Base-by-base conservation (phyloP, 2,888 invertebrate species). In the Drosophila borborema region DNA sequence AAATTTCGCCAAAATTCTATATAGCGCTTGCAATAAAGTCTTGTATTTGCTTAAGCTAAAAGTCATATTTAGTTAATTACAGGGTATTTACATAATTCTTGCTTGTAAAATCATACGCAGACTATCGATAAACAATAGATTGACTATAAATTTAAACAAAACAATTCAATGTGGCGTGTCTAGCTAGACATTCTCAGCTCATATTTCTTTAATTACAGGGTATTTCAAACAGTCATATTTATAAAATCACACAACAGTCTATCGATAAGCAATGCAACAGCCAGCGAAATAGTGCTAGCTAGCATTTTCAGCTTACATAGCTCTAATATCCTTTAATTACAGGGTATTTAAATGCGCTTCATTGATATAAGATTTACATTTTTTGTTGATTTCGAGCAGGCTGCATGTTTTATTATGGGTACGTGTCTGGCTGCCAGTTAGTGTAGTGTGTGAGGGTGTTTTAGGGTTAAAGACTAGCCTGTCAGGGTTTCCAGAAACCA, bases 331-430 rank as follows among this genome's bases (percentile, higher is more conserved):
- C 3, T 8, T 8, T n/a, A 41, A 8, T 41, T 41, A 38, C 20
- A 62, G 62, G 54, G 67, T 67, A 72, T 63, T 49, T 49, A 34
- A 14, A 49, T 38, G 59, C 48, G n/a, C 16, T 10, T 20, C 23
- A 28, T 23, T 31, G 28, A 28, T 31, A 14, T 2, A 3, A 12
- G 34, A 12, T 36, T 20, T 2, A 3, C 14, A 4, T 36, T 36
- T 36, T 14, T 53, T 58, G 54, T 58, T 62, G 51, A 45, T 65
- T 46, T 46, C 16, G 40, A 59, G 71, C 60, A 36, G 66, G 48
- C 66, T 66, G 70, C 55, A 48, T 72, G 65, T 81, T 86, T 81
- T 81, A 78, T 82, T 84, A 76, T 74, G 79, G 75, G 60, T 82
- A 86, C 81, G 76, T 85, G 82, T 78, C 79, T 74, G 65, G 40